phyloP scores from a whole-genome alignment of 1,140 invertebrate genomes.

The Marisa cornuarietis region DNA sequence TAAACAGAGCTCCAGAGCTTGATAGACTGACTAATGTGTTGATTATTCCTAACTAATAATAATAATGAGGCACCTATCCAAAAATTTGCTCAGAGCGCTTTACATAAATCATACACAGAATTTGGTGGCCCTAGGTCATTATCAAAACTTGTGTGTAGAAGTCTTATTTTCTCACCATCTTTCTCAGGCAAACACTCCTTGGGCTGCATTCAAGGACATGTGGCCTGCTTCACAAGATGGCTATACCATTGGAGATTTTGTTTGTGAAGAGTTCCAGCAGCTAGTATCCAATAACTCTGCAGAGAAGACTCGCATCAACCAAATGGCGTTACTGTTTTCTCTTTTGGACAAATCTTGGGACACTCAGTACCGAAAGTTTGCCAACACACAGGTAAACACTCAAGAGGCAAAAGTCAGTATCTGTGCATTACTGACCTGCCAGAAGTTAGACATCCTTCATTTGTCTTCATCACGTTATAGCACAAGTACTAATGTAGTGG shows the following conservation, averaged over 20 bases:
- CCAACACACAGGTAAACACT: constrained; percentile 26
- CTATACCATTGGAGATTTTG: constrained; percentile 41
- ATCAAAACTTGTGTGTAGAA: background rate
- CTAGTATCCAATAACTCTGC: constrained; percentile 38
- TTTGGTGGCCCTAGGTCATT: background rate
- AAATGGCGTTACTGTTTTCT: constrained; percentile 48
- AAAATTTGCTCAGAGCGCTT: too few species aligned
- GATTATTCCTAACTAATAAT: background rate
- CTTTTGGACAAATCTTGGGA: constrained; percentile 50
- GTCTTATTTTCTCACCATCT: constrained; percentile 10
- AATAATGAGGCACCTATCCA: too few species aligned
- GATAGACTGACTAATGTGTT: background rate
- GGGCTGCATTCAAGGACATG: constrained; percentile 36
- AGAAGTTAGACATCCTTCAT: too few species aligned
- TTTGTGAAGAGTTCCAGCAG: constrained; percentile 43
- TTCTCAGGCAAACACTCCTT: constrained; percentile 40
- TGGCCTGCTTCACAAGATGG: constrained; percentile 34
- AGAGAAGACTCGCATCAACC: constrained; percentile 25
- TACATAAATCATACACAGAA: too few species aligned
- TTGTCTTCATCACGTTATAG: too few species aligned
- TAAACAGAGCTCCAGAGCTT: background rate
- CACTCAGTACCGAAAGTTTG: constrained; percentile 32
- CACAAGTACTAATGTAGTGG: too few species aligned
- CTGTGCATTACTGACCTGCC: too few species aligned
- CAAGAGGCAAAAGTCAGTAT: background rate